phyloP scores from a whole-genome alignment of 2,888 invertebrate genomes.

The Andrena hattorfiana region DNA sequence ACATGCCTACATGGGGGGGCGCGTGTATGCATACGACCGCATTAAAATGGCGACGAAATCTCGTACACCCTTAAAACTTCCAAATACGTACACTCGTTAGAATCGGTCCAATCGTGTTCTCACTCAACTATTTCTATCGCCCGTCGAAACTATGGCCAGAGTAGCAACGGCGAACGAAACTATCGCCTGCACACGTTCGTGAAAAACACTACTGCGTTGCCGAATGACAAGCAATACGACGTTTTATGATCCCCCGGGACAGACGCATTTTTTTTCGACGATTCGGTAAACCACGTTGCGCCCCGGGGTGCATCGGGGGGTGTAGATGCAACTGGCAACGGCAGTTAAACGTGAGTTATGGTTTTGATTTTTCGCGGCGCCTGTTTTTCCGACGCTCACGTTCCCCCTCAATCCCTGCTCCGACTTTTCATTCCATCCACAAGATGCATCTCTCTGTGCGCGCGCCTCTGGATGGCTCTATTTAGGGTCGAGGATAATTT shows the following conservation, averaged over 20 bases:
- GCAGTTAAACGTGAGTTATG: slow-evolving; percentile 81
- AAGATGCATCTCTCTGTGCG: slow-evolving; percentile 48
- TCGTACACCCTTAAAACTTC: not conserved
- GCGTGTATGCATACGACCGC: slow-evolving; percentile 58
- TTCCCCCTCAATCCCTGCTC: slow-evolving; percentile 14
- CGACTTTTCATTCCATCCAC: slow-evolving; percentile 20
- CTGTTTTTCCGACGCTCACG: slow-evolving; percentile 55
- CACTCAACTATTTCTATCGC: not conserved
- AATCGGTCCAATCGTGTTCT: no score
- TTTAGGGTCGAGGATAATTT: slow-evolving; percentile 84
- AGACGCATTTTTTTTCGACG: slow-evolving; percentile 48
- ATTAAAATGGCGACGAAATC: slow-evolving; percentile 68
- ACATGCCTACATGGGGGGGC: slow-evolving; percentile 78
- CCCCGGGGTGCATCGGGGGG: slow-evolving; percentile 61
- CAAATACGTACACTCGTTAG: not conserved
- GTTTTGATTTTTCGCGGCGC: slow-evolving; percentile 76
- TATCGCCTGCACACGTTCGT: not conserved
- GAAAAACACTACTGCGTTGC: slow-evolving; percentile 4
- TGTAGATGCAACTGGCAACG: slow-evolving; percentile 75
- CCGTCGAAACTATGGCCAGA: not conserved
- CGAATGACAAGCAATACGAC: slow-evolving; percentile 29
- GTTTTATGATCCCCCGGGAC: slow-evolving; percentile 26
- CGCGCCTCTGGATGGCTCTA: slow-evolving; percentile 78
- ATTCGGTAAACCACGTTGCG: slow-evolving; percentile 63
- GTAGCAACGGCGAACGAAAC: not conserved